A percentile compares a stretch with the other conserved stretches of the same genome.
These are phyloP conservation scores for Rapana venosa DNA, from an alignment of 2,888 invertebrate species.

Conservation along the genomic window DNA sequence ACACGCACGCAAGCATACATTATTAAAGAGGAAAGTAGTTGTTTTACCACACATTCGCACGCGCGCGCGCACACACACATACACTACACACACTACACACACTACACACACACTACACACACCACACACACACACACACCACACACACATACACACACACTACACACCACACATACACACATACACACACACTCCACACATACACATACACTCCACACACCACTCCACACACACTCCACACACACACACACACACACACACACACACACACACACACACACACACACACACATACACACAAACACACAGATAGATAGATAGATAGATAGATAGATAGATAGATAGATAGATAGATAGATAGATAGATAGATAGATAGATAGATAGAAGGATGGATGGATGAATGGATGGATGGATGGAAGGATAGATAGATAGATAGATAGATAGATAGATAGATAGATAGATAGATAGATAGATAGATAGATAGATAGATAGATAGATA, in stretches of 20 bases:
- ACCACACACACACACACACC: conserved; percentile 17
- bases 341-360: background rate
- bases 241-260: conserved; percentile 27
- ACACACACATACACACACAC: too few species aligned
- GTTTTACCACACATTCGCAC: too few species aligned
- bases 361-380: background rate
- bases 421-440: background rate
- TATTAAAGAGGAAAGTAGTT: too few species aligned
- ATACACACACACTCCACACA: conserved; percentile 28
- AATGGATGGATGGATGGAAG: background rate
- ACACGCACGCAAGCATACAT: background rate
- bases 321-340: background rate
- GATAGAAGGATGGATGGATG: background rate
- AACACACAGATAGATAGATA: background rate
- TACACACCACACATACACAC: conserved; percentile 26
- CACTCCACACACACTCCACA: conserved; percentile 22
- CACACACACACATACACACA: background rate
- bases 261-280: background rate
- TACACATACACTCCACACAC: too few species aligned
- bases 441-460: background rate
- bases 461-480: background rate
- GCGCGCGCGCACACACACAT: background rate
- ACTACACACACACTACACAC: background rate
- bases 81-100: background rate
- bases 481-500: background rate